A percentile compares a stretch with the other conserved stretches of the same genome.
These are phyloP conservation scores for Phortica magna DNA, from an alignment of 2,888 invertebrate genomes.

Conservation along the genomic window DNA sequence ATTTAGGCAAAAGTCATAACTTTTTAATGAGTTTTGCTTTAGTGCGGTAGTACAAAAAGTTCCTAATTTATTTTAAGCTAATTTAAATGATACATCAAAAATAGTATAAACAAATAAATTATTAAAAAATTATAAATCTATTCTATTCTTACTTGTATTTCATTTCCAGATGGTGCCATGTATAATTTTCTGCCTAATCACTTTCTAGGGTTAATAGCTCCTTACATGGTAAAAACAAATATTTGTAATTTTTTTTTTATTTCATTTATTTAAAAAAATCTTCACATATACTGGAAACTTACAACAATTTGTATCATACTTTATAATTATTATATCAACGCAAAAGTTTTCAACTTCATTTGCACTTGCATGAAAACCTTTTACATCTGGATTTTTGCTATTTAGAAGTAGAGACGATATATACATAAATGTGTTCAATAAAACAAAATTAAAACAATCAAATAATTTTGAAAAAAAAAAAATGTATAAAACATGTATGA, in stretches of 20 bases:
- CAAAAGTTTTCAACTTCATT: neutral
- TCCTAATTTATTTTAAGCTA: conserved; percentile 41
- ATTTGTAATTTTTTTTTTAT: conserved; percentile 40
- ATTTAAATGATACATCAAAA: too few relatives aligned
- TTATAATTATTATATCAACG: conserved; percentile 2
- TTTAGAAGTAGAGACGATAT: conserved; percentile 23
- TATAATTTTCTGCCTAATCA: too few relatives aligned
- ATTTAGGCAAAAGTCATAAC: conserved; percentile 33
- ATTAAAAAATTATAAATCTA: too few relatives aligned
- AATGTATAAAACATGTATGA: neutral
- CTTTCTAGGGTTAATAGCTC: too few relatives aligned
- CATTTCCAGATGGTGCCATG: too few relatives aligned
- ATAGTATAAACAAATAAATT: conserved; percentile 35
- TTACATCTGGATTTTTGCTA: conserved; percentile 27
- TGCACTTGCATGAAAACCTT: neutral
- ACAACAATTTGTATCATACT: conserved; percentile 6
- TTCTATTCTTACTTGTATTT: too few relatives aligned
- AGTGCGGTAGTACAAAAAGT: conserved; percentile 50
- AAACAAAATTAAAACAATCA: neutral
- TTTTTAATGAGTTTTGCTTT: neutral
- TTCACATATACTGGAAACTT: conserved; percentile 2
- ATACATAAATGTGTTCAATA: neutral
- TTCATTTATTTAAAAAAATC: conserved; percentile 57
- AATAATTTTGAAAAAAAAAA: neutral
- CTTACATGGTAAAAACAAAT: neutral